These are phyloP conservation scores for Dryoscopus gambensis DNA, from an alignment of 2,113 vertebrate genomes.

Conservation along the genomic window DNA sequence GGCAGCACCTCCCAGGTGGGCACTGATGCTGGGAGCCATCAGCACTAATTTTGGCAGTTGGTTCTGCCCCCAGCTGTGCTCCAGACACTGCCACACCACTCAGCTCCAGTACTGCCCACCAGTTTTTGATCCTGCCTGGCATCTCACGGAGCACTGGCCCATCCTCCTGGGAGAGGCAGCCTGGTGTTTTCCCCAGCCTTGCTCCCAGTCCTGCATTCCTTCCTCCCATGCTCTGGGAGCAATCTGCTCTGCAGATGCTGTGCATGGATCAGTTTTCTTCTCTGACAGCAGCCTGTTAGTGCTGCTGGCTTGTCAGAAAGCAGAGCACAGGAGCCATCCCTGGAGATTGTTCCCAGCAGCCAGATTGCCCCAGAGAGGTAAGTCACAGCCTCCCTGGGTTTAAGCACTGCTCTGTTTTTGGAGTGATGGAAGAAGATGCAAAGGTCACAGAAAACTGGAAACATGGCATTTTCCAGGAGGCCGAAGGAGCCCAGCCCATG, in stretches of 20 bases:
- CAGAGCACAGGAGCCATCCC: background rate
- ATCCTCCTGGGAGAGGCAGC: background rate
- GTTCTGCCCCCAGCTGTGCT: background rate
- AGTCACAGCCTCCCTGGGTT: background rate
- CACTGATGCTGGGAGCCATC: background rate
- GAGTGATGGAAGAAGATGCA: background rate
- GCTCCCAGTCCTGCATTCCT: background rate
- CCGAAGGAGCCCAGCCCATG: background rate
- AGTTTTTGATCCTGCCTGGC: background rate
- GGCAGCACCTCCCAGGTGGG: background rate
- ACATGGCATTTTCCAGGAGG: background rate
- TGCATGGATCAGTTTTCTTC: background rate
- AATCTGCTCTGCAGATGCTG: background rate
- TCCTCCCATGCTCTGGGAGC: background rate
- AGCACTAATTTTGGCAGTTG: background rate
- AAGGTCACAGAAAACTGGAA: background rate
- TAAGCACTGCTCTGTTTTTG: background rate
- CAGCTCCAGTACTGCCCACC: background rate
- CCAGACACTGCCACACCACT: background rate
- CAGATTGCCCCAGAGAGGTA: background rate
- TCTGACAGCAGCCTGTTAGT: background rate
- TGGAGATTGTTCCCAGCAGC: background rate
- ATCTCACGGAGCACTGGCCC: fast-evolving
- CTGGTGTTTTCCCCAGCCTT: background rate
- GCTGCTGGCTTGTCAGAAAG: background rate